Conservation (phyloP, 2,888 invertebrate species). For the Stenoptilia bipunctidactyla region DNA sequence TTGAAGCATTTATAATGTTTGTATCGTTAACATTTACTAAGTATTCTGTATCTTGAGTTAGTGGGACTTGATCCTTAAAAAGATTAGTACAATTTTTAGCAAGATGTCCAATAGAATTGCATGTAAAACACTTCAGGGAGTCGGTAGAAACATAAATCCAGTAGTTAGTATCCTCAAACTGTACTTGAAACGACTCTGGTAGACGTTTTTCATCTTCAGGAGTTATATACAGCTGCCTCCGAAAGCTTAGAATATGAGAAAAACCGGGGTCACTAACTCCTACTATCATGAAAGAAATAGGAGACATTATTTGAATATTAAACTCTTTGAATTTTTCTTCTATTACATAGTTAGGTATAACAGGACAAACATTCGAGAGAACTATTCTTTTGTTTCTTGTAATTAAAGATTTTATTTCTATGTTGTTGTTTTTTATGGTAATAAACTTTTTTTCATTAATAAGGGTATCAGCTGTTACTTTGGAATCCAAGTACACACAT, state of each 20-base stretch:
- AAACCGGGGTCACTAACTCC: conserved; percentile 6
- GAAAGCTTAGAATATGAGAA: conserved; percentile 9
- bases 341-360: conserved; percentile 7
- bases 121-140: conserved; percentile 11
- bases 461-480: too few species aligned
- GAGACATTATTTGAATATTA: conserved; percentile 8
- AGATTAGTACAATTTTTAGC: conserved; percentile 7
- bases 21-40: too few species aligned
- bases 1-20: too few species aligned
- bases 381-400: conserved; percentile 4
- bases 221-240: conserved; percentile 9
- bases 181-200: conserved; percentile 10
- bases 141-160: conserved; percentile 12
- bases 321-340: conserved; percentile 7
- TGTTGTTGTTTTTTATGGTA: background rate
- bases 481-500: too few species aligned
- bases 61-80: too few species aligned
- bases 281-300: conserved; percentile 7
- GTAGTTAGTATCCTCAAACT: conserved; percentile 12
- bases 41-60: too few species aligned
- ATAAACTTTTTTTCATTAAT: too few species aligned
- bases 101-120: conserved; percentile 9
- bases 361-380: conserved; percentile 9
- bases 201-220: conserved; percentile 8
- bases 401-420: conserved; percentile 3